Base-by-base conservation (phyloP, 2,888 invertebrate species). In the Notodonta dromedarius region DNA sequence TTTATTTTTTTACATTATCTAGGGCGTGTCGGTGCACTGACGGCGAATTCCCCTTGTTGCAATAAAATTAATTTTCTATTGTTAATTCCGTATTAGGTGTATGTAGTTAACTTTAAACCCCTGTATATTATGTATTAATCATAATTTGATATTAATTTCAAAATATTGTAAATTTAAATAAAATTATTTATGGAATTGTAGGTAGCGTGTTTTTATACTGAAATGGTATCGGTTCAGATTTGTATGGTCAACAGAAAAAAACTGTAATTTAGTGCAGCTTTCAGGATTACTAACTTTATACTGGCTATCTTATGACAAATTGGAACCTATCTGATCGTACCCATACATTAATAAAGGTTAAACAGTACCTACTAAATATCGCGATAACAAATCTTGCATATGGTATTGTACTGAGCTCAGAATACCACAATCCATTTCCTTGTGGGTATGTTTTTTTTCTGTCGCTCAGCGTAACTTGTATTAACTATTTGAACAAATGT, bases 121-220 rank as follows among this genome's bases (percentile, higher is more conserved):
- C 52, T 16, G 12, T 80, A 82, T 83, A 24, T 24, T 24, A 79
- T 88, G 86, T 88, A 84, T 70, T 90, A 85, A 84, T 79, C 76
- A 74, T 78, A 81, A 79, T 83, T 79, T 74, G 83, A 84, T 84
- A 79, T 83, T 81, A 78, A 24, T 78, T 80, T 85, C 74, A 42
- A 42, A 71, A 48, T 77, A 84, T 82, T 90, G 88, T 90, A 89
- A 86, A 89, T 52, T 85, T 87, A 71, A 82, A 84, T 83, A 83
- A 74, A 83, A 80, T 82, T 88, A 89, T 89, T 87, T 89, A 87
- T 89, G 79, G 86, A 87, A 83, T 84, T 84, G 73, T 85, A 87
- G 80, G 75, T 84, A 81, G 79, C 79, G 73, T 76, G 83, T 87
- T 88, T 73, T 88, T 85, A 79, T 86, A 87, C 76, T 80, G 79